Evolutionary conservation across 1,140 invertebrate species (phyloP).

Genomic region (Hycleus phaleratus): DNA sequence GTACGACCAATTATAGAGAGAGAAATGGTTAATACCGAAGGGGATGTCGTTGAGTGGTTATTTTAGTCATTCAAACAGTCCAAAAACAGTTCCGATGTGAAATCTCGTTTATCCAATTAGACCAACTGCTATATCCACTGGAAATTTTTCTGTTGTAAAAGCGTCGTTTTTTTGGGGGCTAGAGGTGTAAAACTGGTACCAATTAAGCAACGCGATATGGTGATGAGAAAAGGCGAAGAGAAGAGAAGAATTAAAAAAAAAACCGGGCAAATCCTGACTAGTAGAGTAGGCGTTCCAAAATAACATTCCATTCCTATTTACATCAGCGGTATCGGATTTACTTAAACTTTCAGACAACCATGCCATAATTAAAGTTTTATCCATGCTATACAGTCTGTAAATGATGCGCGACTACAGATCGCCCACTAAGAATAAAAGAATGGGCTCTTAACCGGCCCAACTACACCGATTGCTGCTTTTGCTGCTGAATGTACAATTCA

Average conservation of each 20-base stretch:
- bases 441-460: not conserved
- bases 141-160: too few species aligned
- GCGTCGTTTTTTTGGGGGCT: not conserved
- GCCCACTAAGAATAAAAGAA: slow-evolving; percentile 22
- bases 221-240: not conserved
- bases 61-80: too few species aligned
- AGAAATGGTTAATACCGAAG: too few species aligned
- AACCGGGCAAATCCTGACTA: not conserved
- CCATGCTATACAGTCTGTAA: slow-evolving; percentile 14
- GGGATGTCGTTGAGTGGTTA: too few species aligned
- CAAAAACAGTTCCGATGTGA: too few species aligned
- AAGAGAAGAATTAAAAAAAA: not conserved
- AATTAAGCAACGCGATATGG: not conserved
- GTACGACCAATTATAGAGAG: too few species aligned
- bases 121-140: not conserved
- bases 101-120: too few species aligned
- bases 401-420: slow-evolving; percentile 17
- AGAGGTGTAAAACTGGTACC: not conserved
- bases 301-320: slow-evolving; percentile 2
- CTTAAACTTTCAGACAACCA: slow-evolving; percentile 20
- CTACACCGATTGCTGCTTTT: not conserved
- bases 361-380: slow-evolving; percentile 28
- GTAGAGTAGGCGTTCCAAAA: not conserved
- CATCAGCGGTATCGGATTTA: slow-evolving; percentile 17
- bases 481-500: slow-evolving; percentile 33